A percentile compares a stretch with the other conserved stretches of the same genome.
phyloP scores from a whole-genome alignment of 2,113 vertebrate species.

The Bufo gargarizans region DNA sequence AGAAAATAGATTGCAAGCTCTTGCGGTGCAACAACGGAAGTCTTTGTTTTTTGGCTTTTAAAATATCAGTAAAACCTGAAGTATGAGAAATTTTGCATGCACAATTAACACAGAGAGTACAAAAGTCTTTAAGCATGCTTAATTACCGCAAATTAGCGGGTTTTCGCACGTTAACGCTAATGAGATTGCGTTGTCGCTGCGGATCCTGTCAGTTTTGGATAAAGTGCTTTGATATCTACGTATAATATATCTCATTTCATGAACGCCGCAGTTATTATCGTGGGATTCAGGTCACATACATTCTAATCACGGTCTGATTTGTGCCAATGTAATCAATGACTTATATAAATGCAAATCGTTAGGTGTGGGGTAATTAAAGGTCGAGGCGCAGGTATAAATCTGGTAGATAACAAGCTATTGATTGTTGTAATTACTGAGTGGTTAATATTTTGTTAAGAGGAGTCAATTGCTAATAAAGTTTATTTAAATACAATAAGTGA shows the following conservation, averaged over 20 bases:
- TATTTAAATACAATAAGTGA: background rate
- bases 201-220: background rate
- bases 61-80: background rate
- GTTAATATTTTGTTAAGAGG: background rate
- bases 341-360: background rate
- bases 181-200: background rate
- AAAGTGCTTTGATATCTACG: background rate
- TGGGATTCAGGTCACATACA: background rate
- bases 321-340: background rate
- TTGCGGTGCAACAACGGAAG: background rate
- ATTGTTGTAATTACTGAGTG: background rate
- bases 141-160: background rate
- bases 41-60: background rate
- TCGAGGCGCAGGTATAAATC: background rate
- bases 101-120: background rate
- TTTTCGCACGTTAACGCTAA: background rate
- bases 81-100: background rate
- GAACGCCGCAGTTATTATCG: background rate
- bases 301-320: background rate
- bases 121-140: background rate
- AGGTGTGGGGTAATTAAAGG: background rate
- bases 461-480: constrained; percentile 14
- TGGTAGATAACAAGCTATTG: background rate
- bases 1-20: background rate
- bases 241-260: background rate